Evolutionary conservation across 2,888 invertebrate genomes (phyloP).

Genomic region (Perithous albicinctus): DNA sequence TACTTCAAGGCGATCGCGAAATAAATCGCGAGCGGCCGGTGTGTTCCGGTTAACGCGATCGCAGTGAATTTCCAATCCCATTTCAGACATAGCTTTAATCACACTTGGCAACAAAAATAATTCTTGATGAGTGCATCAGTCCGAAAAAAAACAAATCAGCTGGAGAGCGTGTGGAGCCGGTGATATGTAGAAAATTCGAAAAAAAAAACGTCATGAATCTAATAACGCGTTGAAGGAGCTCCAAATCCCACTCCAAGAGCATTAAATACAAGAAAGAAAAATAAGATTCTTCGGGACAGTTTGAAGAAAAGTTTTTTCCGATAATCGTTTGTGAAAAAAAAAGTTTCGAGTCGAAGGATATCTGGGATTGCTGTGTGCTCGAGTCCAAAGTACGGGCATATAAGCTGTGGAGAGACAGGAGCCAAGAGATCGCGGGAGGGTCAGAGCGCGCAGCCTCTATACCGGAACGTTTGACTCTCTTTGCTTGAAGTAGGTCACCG

Average conservation of each 20-base stretch:
- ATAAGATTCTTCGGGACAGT: background rate
- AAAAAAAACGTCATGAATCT: background rate
- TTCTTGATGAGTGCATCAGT: background rate
- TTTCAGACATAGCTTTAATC: constrained; percentile 15
- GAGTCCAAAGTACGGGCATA: constrained; percentile 15
- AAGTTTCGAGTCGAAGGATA: constrained; percentile 30
- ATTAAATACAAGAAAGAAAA: background rate
- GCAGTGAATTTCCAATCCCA: constrained; percentile 28
- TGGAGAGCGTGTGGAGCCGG: background rate
- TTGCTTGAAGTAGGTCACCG: constrained; percentile 60
- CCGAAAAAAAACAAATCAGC: constrained; percentile 8
- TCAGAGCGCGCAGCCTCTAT: constrained; percentile 43
- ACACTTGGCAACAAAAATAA: background rate
- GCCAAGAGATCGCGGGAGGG: constrained; percentile 50
- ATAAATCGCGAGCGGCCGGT: background rate
- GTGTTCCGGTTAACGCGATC: background rate
- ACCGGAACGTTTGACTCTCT: constrained; percentile 39
- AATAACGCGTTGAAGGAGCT: background rate
- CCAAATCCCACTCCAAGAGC: background rate
- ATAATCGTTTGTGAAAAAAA: constrained; percentile 19
- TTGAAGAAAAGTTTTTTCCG: constrained; percentile 22
- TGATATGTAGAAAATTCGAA: background rate
- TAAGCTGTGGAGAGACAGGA: constrained; percentile 11
- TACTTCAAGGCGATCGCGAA: constrained; percentile 5
- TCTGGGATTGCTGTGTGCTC: constrained; percentile 17